Percentiles rank a stretch among this genome's conserved stretches.
phyloP scores from a whole-genome alignment of 2,113 vertebrate genomes.

The Trogon melanurus region DNA sequence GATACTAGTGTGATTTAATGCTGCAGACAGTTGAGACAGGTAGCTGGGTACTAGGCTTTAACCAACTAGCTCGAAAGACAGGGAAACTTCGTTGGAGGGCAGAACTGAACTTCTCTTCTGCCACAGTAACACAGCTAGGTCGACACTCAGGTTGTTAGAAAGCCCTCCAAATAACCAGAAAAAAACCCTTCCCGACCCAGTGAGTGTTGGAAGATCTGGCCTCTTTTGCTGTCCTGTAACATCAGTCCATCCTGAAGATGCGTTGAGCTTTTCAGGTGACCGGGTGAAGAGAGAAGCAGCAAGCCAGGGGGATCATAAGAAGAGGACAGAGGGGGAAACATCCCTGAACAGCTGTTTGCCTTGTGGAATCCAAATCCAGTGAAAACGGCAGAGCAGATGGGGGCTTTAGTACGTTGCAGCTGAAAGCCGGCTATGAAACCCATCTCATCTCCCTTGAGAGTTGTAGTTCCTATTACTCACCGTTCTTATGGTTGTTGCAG shows the following conservation, averaged over 20 bases:
- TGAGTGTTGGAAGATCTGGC: background rate
- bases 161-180: background rate
- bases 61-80: background rate
- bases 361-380: background rate
- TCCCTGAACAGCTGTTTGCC: background rate
- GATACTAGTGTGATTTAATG: background rate
- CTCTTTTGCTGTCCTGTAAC: background rate
- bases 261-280: background rate
- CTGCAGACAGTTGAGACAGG: background rate
- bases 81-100: background rate
- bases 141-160: background rate
- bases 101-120: background rate
- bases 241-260: background rate
- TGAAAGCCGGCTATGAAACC: background rate
- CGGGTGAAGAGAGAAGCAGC: background rate
- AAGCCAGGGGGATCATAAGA: background rate
- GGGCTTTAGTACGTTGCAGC: background rate
- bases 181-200: background rate
- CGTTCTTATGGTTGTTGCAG: background rate
- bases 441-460: background rate
- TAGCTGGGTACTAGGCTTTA: background rate
- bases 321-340: background rate
- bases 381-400: background rate
- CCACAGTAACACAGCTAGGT: background rate
- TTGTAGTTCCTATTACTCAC: background rate